Evolutionary conservation across 2,113 vertebrate genomes (phyloP).

Genomic region (Hippopotamus amphibius): DNA sequence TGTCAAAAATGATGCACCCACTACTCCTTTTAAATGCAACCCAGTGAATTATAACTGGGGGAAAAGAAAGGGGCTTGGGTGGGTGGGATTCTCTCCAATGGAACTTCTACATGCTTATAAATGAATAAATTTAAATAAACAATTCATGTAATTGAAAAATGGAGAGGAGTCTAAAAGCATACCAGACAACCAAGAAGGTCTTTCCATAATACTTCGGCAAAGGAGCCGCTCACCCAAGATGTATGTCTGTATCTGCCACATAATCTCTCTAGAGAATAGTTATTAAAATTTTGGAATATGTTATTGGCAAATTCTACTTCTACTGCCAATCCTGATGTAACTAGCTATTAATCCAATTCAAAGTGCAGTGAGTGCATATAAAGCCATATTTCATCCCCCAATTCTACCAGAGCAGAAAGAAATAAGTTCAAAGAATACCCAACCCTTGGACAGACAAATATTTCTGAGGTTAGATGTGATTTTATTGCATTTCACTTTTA

Average conservation of each 20-base stretch:
- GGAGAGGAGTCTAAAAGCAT: background rate
- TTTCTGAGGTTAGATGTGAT: background rate
- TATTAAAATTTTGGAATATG: background rate
- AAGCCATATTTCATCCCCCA: background rate
- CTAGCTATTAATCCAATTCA: background rate
- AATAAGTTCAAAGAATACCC: background rate
- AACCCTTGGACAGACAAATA: background rate
- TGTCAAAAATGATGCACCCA: background rate
- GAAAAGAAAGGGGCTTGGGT: background rate
- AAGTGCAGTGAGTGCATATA: background rate
- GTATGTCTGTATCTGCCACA: background rate
- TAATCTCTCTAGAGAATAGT: background rate
- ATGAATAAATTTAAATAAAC: constrained; percentile 23
- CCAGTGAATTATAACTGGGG: background rate
- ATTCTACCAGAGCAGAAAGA: background rate
- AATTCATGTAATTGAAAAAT: background rate
- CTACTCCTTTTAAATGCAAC: background rate
- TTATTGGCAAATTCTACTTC: constrained; percentile 16
- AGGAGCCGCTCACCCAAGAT: background rate
- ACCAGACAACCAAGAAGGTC: background rate
- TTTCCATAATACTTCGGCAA: background rate
- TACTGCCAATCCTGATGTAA: background rate
- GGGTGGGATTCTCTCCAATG: background rate
- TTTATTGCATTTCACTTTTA: constrained; percentile 32
- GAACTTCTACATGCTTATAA: background rate